Evolutionary conservation across 2,888 invertebrate genomes (phyloP).

Genomic region (Polydrusus tereticollis): DNA sequence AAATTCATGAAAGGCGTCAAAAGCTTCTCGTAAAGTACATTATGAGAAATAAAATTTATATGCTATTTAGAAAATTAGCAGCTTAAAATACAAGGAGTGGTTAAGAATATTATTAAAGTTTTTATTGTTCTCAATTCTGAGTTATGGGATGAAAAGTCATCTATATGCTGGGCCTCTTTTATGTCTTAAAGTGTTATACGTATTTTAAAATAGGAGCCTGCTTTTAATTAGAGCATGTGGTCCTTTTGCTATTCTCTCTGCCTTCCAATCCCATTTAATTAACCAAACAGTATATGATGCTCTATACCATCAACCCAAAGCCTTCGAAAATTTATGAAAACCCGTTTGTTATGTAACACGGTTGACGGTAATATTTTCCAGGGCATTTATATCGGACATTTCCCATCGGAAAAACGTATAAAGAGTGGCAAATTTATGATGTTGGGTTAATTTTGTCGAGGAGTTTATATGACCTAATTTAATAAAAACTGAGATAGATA

Average conservation of each 20-base stretch:
- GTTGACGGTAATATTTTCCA: not conserved
- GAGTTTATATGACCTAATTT: too few relatives aligned
- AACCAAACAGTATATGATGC: not conserved
- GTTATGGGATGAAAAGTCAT: too few relatives aligned
- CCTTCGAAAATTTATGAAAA: not conserved
- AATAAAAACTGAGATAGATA: too few relatives aligned
- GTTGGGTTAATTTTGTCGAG: too few relatives aligned
- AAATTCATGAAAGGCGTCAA: conserved; percentile 39
- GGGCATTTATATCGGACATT: not conserved
- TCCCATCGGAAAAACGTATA: too few relatives aligned
- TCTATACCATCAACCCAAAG: not conserved
- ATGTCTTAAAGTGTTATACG: too few relatives aligned
- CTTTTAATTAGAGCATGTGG: too few relatives aligned
- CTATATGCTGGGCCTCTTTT: too few relatives aligned
- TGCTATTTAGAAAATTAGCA: not conserved
- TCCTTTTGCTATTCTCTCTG: not conserved
- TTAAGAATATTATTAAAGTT: not conserved
- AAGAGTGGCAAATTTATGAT: too few relatives aligned
- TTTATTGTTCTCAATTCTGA: too few relatives aligned
- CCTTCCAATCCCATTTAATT: not conserved
- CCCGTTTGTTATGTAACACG: not conserved
- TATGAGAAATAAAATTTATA: conserved; percentile 25
- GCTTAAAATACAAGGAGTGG: not conserved
- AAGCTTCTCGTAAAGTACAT: conserved; percentile 21
- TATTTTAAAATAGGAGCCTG: too few relatives aligned